A percentile compares a stretch with the other conserved stretches of the same genome.
Conservation (phyloP, 2,888 invertebrate species). For the Drosophila nr. fundita region DNA sequence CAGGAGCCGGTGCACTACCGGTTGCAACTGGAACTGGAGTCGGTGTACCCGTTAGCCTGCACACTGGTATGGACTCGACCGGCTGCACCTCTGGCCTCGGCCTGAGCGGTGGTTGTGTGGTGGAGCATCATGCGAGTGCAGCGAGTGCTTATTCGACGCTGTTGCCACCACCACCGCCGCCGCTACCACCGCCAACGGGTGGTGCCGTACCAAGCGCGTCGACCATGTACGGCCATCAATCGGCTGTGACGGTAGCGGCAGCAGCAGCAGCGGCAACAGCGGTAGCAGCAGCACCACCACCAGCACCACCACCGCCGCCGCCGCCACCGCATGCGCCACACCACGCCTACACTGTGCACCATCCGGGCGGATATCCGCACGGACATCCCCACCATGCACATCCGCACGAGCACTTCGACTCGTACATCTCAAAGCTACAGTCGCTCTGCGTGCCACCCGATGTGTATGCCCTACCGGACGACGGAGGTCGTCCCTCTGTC, state of each 20-base stretch:
- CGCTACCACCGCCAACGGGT: slow-evolving; percentile 39
- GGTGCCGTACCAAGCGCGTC: slow-evolving; percentile 6
- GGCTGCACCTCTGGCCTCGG: slow-evolving; percentile 33
- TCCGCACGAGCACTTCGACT: slow-evolving; percentile 96
- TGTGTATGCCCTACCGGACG: slow-evolving; percentile 91
- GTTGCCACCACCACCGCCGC: slow-evolving; percentile 62
- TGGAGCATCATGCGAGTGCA: slow-evolving; percentile 49
- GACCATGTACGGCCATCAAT: slow-evolving; percentile 60
- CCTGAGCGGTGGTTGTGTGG: slow-evolving; percentile 14
- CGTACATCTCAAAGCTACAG: slow-evolving; percentile 95
- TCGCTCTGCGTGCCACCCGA: slow-evolving; percentile 93
- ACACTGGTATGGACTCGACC: slow-evolving; percentile 44
- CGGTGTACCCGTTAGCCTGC: slow-evolving; percentile 8
- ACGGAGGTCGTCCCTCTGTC: slow-evolving; percentile 91
- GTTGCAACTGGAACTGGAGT: slow-evolving; percentile 85
- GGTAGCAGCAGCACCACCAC: neutral
- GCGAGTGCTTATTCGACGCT: slow-evolving; percentile 63
- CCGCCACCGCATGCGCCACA: slow-evolving; percentile 72
- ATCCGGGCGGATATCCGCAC: slow-evolving; percentile 82
- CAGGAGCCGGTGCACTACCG: slow-evolving; percentile 21
- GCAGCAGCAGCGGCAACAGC: slow-evolving; percentile 46
- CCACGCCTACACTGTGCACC: slow-evolving; percentile 83
- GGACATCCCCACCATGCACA: slow-evolving; percentile 86
- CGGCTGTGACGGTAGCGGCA: slow-evolving; percentile 45
- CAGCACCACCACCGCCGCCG: slow-evolving; percentile 49